A percentile compares a stretch with the other conserved stretches of the same genome.
These are phyloP conservation scores for Phylloscopus trochiloides DNA, from an alignment of 2,113 vertebrate species.

Conservation along the genomic window DNA sequence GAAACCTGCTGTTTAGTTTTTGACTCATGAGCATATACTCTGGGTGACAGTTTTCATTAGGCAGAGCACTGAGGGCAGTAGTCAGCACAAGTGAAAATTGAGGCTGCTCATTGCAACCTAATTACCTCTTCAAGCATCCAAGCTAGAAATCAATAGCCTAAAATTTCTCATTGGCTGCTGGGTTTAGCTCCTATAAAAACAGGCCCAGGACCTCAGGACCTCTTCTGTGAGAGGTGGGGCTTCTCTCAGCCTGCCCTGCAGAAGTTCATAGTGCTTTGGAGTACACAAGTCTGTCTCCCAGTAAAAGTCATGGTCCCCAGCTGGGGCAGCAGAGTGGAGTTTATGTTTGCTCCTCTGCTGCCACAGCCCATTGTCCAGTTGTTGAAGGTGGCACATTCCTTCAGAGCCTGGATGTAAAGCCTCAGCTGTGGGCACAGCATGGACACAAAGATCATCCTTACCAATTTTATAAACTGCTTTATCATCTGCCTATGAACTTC, in stretches of 20 bases:
- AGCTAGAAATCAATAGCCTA: neutral
- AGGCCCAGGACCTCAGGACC: neutral
- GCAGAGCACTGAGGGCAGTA: neutral
- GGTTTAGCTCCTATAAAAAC: neutral
- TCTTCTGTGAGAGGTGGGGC: neutral
- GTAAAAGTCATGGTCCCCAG: neutral
- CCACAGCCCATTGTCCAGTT: neutral
- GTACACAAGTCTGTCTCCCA: neutral
- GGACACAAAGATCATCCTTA: neutral
- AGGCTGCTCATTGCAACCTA: neutral
- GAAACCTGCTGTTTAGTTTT: neutral
- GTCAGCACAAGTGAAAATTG: neutral
- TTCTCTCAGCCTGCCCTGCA: neutral
- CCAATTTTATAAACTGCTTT: neutral
- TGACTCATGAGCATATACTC: neutral
- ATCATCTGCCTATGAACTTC: neutral
- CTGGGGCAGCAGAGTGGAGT: accelerated
- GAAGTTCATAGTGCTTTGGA: neutral
- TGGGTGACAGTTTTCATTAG: neutral
- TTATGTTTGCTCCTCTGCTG: neutral
- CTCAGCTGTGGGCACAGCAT: neutral
- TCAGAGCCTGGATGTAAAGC: neutral
- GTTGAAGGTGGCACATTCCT: neutral
- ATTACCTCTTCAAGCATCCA: neutral
- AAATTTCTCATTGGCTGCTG: neutral